phyloP scores from a whole-genome alignment of 2,113 vertebrate species.

The Tiliqua scincoides region DNA sequence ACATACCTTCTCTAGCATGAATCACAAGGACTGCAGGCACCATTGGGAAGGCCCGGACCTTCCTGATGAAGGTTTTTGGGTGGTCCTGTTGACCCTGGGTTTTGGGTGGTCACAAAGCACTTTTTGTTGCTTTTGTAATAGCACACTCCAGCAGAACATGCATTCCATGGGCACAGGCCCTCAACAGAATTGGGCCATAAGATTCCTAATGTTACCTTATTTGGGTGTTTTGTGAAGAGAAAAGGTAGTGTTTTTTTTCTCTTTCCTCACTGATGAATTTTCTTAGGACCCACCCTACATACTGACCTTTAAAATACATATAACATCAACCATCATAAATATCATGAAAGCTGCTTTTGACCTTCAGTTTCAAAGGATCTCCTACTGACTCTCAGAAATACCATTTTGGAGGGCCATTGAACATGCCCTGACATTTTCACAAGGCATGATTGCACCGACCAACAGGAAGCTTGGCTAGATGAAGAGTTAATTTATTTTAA shows the following conservation, averaged over 20 bases:
- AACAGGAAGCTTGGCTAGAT: not conserved
- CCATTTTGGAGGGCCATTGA: not conserved
- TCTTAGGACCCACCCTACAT: not conserved
- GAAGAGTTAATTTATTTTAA: not conserved
- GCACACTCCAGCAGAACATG: too few species aligned
- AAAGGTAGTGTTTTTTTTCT: not conserved
- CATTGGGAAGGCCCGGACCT: too few species aligned
- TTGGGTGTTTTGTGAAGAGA: not conserved
- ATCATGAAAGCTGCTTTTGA: not conserved
- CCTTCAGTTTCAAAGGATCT: constrained; percentile 13
- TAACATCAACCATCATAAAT: not conserved
- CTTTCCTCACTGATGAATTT: not conserved
- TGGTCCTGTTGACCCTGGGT: too few species aligned
- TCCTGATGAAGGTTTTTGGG: too few species aligned
- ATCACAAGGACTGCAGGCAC: too few species aligned
- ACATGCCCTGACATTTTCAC: constrained; percentile 9
- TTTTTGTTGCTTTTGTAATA: too few species aligned
- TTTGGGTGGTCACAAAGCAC: too few species aligned
- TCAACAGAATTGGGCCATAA: not conserved
- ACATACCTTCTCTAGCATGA: too few species aligned
- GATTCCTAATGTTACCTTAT: not conserved
- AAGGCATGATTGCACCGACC: not conserved
- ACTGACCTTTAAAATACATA: not conserved
- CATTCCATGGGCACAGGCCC: too few species aligned
- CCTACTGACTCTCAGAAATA: not conserved